A percentile compares a stretch with the other conserved stretches of the same genome.
Evolutionary conservation across 1,140 invertebrate species (phyloP).

Genomic region (Galendromus occidentalis): DNA sequence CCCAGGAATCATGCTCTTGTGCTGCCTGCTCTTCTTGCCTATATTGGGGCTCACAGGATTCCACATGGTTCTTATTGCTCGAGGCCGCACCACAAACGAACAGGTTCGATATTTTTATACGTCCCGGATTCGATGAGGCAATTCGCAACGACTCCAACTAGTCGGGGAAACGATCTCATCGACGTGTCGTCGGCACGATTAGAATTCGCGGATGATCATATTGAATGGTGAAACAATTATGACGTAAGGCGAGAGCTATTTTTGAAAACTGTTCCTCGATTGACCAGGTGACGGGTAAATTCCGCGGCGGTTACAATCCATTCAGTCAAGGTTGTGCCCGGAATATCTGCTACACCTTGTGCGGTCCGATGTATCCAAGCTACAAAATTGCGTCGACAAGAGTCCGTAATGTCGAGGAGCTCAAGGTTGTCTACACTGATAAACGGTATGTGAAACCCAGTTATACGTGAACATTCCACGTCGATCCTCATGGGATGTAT

Average conservation of each 20-base stretch:
- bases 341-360: conserved; percentile 85
- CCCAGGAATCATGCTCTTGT: conserved; percentile 62
- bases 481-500: no score
- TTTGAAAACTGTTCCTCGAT: neutral
- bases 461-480: neutral
- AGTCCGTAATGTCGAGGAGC: neutral
- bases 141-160: neutral
- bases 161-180: conserved; percentile 8
- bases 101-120: conserved; percentile 37
- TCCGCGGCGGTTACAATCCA: conserved; percentile 88
- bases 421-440: neutral
- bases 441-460: neutral
- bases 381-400: conserved; percentile 27
- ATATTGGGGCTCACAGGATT: conserved; percentile 93
- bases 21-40: conserved; percentile 74
- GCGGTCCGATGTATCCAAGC: conserved; percentile 90
- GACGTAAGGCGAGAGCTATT: no score
- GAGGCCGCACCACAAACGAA: conserved; percentile 99
- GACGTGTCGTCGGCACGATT: neutral
- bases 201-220: neutral
- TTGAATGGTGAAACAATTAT: no score
- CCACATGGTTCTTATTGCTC: conserved; percentile 83
- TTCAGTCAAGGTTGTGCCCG: conserved; percentile 78
- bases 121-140: neutral
- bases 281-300: conserved; percentile 72